Conservation (phyloP, 2,888 invertebrate genomes). For the Anthrax anthrax region DNA sequence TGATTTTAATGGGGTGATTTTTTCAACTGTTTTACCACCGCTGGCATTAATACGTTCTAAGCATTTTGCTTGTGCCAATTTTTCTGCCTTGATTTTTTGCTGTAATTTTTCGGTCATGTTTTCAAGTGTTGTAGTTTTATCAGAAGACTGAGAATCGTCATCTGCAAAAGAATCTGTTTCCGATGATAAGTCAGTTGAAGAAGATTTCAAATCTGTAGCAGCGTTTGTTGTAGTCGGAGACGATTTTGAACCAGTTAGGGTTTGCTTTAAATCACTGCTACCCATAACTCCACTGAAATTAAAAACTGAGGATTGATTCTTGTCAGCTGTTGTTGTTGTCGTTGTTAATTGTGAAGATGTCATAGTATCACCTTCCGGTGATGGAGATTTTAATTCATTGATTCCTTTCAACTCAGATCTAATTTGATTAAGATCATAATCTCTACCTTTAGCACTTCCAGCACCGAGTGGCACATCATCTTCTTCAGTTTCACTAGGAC, state of each 20-base stretch:
- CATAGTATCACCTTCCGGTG: constrained; percentile 25
- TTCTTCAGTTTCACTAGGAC: constrained; percentile 40
- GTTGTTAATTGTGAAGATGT: background rate
- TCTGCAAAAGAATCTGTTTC: constrained; percentile 31
- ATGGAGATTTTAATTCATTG: constrained; percentile 42
- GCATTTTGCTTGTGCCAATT: constrained; percentile 15
- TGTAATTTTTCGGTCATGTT: constrained; percentile 24
- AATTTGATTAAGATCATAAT: constrained; percentile 74
- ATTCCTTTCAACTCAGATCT: constrained; percentile 72
- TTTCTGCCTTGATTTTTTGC: constrained; percentile 22
- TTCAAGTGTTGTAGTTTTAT: constrained; percentile 25
- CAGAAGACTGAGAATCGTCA: constrained; percentile 33
- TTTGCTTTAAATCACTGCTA: background rate
- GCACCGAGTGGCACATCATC: constrained; percentile 30
- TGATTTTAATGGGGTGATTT: constrained; percentile 13
- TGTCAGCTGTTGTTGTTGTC: constrained; percentile 27
- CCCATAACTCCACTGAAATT: constrained; percentile 9
- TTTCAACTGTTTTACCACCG: constrained; percentile 12
- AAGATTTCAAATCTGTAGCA: constrained; percentile 26
- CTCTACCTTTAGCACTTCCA: constrained; percentile 42
- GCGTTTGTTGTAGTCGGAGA: background rate
- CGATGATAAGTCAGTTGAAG: constrained; percentile 26
- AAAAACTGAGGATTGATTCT: constrained; percentile 8
- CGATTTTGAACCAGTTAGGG: constrained; percentile 5
- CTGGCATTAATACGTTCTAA: constrained; percentile 4